These are phyloP conservation scores for Misgurnus anguillicaudatus DNA, from an alignment of 2,113 vertebrate genomes.

Conservation along the genomic window DNA sequence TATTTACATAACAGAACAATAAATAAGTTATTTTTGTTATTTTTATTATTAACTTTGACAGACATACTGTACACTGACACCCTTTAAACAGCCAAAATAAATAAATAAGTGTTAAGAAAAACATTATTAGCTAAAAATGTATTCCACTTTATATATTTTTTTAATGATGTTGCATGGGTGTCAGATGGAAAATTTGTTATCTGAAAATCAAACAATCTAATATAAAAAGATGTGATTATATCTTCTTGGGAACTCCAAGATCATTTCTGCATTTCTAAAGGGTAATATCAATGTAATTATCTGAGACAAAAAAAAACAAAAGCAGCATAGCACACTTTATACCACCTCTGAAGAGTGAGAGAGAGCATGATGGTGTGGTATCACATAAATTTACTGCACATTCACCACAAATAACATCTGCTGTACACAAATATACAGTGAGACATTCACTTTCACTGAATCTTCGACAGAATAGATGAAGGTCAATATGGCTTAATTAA, in stretches of 20 bases:
- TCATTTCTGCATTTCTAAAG: neutral
- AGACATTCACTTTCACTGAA: neutral
- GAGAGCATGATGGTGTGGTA: neutral
- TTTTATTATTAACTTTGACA: too few species aligned
- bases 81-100: too few species aligned
- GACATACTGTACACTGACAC: too few species aligned
- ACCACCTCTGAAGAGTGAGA: neutral
- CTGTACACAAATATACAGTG: conserved; percentile 2
- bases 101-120: too few species aligned
- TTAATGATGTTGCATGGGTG: too few species aligned
- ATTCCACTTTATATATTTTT: too few species aligned
- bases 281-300: conserved; percentile 26
- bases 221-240: neutral
- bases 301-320: neutral
- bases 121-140: too few species aligned
- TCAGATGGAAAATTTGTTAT: too few species aligned
- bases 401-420: neutral
- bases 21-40: too few species aligned
- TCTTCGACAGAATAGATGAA: conserved; percentile 24
- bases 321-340: neutral
- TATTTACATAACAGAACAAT: too few species aligned
- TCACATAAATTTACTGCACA: too few species aligned
- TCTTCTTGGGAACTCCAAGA: neutral
- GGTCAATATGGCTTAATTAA: conserved; percentile 28
- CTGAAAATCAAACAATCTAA: neutral